These are phyloP conservation scores for Radopholus similis DNA, from an alignment of 1,140 invertebrate genomes.

Conservation along the genomic window DNA sequence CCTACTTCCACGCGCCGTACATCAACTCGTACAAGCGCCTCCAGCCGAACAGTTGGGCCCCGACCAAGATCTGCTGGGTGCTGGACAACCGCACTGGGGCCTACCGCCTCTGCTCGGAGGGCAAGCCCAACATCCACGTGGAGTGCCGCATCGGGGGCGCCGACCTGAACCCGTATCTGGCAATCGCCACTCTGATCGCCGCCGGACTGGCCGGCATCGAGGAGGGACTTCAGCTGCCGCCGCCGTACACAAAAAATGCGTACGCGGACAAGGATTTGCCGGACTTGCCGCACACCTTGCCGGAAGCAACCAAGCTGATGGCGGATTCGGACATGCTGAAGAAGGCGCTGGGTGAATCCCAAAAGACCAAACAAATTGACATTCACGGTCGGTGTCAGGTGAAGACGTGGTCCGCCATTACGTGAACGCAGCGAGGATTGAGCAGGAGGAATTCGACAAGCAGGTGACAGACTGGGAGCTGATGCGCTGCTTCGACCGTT, in stretches of 20 bases:
- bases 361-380: too few species aligned
- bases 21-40: slow-evolving; percentile 17
- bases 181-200: slow-evolving; percentile 4
- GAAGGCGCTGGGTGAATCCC: background rate
- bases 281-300: slow-evolving; percentile 1
- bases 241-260: background rate
- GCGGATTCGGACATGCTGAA: slow-evolving; percentile 2
- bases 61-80: slow-evolving; percentile 14
- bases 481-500: background rate
- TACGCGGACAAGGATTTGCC: background rate
- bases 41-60: slow-evolving; percentile 11
- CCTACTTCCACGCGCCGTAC: slow-evolving; percentile 8
- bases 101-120: background rate
- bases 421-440: background rate
- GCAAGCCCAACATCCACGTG: background rate
- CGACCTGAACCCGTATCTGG: slow-evolving; percentile 14
- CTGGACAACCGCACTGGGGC: slow-evolving; percentile 3
- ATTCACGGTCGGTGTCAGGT: too few species aligned
- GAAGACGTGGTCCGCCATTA: background rate
- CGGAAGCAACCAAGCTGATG: background rate
- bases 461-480: slow-evolving; percentile 15
- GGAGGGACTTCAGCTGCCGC: slow-evolving; percentile 1
- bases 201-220: slow-evolving; percentile 13
- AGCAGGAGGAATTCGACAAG: slow-evolving; percentile 7
- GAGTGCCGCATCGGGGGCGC: slow-evolving; percentile 10